phyloP scores from a whole-genome alignment of 2,888 invertebrate genomes.

The Mythimna lalbum region DNA sequence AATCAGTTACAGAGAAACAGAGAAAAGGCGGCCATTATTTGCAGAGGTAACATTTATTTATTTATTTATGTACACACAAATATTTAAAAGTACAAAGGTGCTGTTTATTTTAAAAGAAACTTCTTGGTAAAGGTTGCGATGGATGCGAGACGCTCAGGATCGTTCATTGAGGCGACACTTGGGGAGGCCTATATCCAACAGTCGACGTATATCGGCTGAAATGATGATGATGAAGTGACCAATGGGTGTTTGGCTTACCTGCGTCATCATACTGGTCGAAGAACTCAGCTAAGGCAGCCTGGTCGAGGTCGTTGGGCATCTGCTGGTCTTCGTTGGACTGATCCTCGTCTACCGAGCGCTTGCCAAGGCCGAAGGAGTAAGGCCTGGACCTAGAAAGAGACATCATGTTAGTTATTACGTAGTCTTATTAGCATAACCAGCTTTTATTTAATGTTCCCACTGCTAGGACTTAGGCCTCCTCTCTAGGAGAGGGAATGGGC shows the following conservation, averaged over 20 bases:
- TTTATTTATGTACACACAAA: no score
- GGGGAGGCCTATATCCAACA: no score
- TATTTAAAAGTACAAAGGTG: no score
- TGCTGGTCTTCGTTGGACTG: conserved; percentile 78
- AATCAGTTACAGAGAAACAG: background rate
- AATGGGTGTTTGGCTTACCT: conserved; percentile 64
- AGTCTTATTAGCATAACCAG: no score
- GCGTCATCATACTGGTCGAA: conserved; percentile 84
- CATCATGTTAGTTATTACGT: background rate
- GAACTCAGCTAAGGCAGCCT: conserved; percentile 80
- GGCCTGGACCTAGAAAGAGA: conserved; percentile 76
- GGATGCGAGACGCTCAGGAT: no score
- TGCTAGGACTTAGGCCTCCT: no score
- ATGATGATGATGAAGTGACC: background rate
- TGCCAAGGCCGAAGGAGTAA: conserved; percentile 87
- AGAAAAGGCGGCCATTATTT: background rate
- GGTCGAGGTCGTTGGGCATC: conserved; percentile 76
- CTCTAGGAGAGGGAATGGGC: no score
- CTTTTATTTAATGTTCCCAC: no score
- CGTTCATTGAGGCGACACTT: no score
- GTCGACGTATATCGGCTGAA: no score
- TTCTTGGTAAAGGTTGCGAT: no score
- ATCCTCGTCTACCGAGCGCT: conserved; percentile 85
- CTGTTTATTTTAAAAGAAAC: no score
- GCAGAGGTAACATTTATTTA: background rate